Conservation (phyloP, 2,113 vertebrate species). For the Pseudopodoces humilis region DNA sequence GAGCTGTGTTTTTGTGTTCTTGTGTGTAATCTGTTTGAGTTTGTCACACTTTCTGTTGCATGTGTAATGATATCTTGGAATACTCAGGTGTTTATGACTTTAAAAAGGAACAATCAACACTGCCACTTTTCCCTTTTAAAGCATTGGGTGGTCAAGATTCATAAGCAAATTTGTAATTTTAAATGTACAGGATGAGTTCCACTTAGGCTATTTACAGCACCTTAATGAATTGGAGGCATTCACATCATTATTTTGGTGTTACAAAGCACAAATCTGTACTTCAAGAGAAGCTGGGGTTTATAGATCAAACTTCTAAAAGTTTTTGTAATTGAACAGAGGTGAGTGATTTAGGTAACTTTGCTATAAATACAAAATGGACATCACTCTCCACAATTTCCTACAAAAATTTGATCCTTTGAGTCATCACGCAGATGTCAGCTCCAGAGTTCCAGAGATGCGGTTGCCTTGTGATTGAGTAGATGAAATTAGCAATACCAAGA, state of each 20-base stretch:
- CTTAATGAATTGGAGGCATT: background rate
- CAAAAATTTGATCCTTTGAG: background rate
- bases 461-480: background rate
- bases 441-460: background rate
- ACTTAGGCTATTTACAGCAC: background rate
- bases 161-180: background rate
- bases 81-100: background rate
- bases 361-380: background rate
- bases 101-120: accelerated
- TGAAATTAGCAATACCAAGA: background rate
- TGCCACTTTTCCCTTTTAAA: background rate
- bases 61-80: background rate
- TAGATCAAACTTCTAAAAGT: background rate
- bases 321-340: background rate
- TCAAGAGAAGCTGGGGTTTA: background rate
- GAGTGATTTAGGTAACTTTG: background rate
- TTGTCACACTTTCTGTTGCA: background rate
- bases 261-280: background rate
- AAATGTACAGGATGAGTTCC: background rate
- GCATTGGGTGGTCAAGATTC: background rate
- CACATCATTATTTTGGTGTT: background rate
- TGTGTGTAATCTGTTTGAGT: background rate
- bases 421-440: background rate
- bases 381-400: background rate
- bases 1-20: background rate